These are phyloP conservation scores for Druceiella hillmani DNA, from an alignment of 2,888 invertebrate genomes.

Conservation along the genomic window DNA sequence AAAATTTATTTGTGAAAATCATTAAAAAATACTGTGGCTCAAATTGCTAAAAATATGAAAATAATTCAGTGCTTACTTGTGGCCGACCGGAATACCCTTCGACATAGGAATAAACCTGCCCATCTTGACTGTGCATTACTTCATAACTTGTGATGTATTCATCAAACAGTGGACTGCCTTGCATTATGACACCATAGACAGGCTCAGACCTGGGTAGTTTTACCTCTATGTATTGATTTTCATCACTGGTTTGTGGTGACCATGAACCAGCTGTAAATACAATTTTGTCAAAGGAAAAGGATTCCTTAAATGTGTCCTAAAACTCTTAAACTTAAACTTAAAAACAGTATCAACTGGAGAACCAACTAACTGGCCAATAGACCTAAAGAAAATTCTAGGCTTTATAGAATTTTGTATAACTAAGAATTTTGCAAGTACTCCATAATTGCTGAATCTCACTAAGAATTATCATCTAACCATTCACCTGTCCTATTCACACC, in stretches of 20 bases:
- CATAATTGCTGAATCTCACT: too few species aligned
- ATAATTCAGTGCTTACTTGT: conserved; percentile 35
- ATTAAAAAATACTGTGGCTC: too few species aligned
- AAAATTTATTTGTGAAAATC: too few species aligned
- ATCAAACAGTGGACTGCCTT: conserved; percentile 62
- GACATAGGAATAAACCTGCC: conserved; percentile 54
- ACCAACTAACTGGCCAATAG: too few species aligned
- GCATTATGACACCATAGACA: conserved; percentile 67
- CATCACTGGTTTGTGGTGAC: conserved; percentile 56
- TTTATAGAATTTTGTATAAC: too few species aligned
- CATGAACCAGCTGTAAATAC: conserved; percentile 55
- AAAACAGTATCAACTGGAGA: too few species aligned
- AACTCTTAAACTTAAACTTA: too few species aligned
- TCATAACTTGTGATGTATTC: conserved; percentile 76
- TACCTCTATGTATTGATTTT: conserved; percentile 65
- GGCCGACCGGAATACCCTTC: conserved; percentile 47
- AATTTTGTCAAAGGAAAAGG: conserved; percentile 5
- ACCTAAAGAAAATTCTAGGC: too few species aligned
- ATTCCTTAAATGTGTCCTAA: too few species aligned
- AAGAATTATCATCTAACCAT: too few species aligned
- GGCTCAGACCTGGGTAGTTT: conserved; percentile 59
- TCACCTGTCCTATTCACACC: too few species aligned
- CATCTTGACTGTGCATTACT: conserved; percentile 65
- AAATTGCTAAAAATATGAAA: conserved; percentile 6
- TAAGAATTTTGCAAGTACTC: too few species aligned